These are phyloP conservation scores for Pedetes capensis DNA, from an alignment of 2,113 vertebrate species.

Conservation along the genomic window DNA sequence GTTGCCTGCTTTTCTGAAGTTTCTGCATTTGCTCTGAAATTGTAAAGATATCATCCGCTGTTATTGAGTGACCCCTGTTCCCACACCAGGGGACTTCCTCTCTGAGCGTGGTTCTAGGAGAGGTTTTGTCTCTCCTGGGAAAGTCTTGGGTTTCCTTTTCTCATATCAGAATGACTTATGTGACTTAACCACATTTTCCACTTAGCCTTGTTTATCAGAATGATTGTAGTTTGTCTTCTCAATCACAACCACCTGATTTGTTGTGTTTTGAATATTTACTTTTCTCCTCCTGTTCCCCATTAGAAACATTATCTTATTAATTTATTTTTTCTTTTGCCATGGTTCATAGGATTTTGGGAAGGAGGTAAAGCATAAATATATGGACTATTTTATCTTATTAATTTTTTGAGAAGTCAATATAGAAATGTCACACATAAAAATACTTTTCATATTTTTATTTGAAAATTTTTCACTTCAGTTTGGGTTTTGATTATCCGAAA, in stretches of 20 bases:
- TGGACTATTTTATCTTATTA: neutral
- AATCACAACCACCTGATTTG: neutral
- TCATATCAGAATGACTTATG: neutral
- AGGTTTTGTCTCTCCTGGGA: constrained; percentile 56
- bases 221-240: neutral
- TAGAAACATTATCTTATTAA: neutral
- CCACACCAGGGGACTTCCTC: neutral
- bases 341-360: neutral
- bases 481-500: neutral
- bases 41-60: neutral
- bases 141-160: constrained; percentile 52
- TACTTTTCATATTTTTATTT: neutral
- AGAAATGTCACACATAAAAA: neutral
- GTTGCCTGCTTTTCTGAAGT: neutral
- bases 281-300: constrained; percentile 20
- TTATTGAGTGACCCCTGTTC: neutral
- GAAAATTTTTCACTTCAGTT: neutral
- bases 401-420: neutral
- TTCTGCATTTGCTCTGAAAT: neutral
- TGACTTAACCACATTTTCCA: constrained; percentile 19
- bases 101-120: constrained; percentile 2
- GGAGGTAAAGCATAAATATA: neutral
- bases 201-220: constrained; percentile 1
- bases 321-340: neutral
- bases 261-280: constrained; percentile 41